Conservation (phyloP, 2,797 vertebrate species). For the Falco cherrug region DNA sequence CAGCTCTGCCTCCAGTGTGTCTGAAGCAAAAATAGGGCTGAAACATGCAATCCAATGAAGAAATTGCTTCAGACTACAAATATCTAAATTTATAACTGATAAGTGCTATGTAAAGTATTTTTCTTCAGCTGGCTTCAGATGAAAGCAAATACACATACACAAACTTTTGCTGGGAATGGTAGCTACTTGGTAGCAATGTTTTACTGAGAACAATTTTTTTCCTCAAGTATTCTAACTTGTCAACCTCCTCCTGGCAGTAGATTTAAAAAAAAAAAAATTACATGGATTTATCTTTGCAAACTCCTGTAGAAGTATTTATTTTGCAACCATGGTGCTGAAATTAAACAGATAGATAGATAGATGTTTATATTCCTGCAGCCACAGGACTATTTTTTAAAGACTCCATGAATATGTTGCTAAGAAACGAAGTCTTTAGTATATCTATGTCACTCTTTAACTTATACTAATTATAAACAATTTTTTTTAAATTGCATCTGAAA, state of each 20-base stretch:
- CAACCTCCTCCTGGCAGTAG: neutral
- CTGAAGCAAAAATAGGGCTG: neutral
- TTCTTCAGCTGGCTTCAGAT: neutral
- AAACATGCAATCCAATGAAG: neutral
- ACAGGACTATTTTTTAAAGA: neutral
- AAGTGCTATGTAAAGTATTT: neutral
- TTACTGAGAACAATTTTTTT: neutral
- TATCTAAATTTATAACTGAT: neutral
- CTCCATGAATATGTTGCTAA: neutral
- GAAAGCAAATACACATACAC: neutral
- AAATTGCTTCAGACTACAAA: neutral
- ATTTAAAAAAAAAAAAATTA: neutral
- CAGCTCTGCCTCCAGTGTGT: neutral
- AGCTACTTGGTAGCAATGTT: neutral
- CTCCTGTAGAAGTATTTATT: conserved; percentile 46
- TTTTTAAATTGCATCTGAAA: neutral
- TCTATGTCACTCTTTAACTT: neutral
- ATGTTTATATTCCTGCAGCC: conserved; percentile 14
- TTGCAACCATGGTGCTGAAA: conserved; percentile 54
- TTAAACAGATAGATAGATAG: conserved; percentile 12
- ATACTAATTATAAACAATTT: neutral
- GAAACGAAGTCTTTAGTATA: neutral
- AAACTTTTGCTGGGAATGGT: neutral
- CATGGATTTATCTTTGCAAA: neutral
- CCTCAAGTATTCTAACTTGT: neutral